Evolutionary conservation across 2,797 vertebrate genomes (phyloP).

Genomic region (Selene dorsalis): DNA sequence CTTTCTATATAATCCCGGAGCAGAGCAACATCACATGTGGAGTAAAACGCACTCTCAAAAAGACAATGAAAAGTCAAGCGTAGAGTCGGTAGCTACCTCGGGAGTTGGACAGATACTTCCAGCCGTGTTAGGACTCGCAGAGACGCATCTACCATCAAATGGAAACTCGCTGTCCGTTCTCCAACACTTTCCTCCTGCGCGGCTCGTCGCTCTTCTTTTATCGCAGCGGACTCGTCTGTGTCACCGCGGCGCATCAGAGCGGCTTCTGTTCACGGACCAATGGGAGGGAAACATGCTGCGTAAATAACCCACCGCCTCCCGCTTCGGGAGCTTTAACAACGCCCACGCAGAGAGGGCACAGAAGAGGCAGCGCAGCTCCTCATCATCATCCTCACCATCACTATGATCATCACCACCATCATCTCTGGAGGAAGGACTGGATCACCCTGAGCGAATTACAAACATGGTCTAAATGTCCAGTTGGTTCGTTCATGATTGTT

Average conservation of each 20-base stretch:
- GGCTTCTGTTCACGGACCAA: constrained; percentile 74
- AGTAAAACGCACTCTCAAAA: neutral
- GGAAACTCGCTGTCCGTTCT: constrained; percentile 40
- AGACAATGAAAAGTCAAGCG: neutral
- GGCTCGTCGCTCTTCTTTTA: constrained; percentile 69
- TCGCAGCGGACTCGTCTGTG: constrained; percentile 59
- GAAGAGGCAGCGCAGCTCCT: constrained; percentile 43
- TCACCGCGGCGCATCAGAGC: constrained; percentile 71
- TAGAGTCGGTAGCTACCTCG: constrained; percentile 72
- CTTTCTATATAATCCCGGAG: neutral
- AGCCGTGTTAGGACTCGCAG: constrained; percentile 59
- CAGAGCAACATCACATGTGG: neutral
- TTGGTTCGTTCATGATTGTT: neutral
- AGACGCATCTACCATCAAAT: constrained; percentile 48
- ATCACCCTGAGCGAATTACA: constrained; percentile 50
- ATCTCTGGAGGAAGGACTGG: constrained; percentile 26
- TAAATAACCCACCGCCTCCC: constrained; percentile 61
- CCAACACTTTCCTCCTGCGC: constrained; percentile 47
- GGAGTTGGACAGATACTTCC: constrained; percentile 66
- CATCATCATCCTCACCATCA: constrained; percentile 44
- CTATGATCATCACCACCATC: constrained; percentile 19
- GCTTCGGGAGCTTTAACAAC: constrained; percentile 65
- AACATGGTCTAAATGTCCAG: neutral
- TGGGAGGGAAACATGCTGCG: constrained; percentile 67
- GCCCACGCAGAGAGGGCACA: constrained; percentile 65